Conservation (phyloP, 2,888 invertebrate genomes). For the Cylindroiulus punctatus region DNA sequence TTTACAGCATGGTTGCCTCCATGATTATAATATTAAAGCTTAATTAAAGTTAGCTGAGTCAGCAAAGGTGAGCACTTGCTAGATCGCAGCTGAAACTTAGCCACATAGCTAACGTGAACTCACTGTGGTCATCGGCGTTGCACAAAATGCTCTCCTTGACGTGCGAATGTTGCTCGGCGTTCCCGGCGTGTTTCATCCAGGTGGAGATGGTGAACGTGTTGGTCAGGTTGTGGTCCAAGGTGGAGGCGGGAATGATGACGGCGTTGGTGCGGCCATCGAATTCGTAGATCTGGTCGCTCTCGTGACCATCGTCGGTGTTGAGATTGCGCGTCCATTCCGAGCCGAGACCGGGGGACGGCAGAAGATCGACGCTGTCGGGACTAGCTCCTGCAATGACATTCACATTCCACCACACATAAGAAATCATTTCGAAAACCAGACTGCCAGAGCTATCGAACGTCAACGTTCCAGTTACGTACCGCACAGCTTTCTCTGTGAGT, state of each 20-base stretch:
- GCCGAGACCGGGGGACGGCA: slow-evolving; percentile 80
- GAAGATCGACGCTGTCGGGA: slow-evolving; percentile 83
- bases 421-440: not conserved
- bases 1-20: too few species aligned
- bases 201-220: slow-evolving; percentile 89
- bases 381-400: slow-evolving; percentile 73
- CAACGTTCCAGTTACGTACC: slow-evolving; percentile 68
- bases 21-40: too few species aligned
- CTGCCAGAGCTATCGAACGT: not conserved
- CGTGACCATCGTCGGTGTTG: slow-evolving; percentile 83
- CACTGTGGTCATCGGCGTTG: slow-evolving; percentile 96
- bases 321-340: slow-evolving; percentile 83
- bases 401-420: not conserved
- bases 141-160: slow-evolving; percentile 96
- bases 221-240: slow-evolving; percentile 80
- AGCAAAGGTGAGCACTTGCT: too few species aligned
- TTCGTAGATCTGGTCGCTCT: slow-evolving; percentile 83
- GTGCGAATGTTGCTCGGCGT: slow-evolving; percentile 82
- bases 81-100: too few species aligned
- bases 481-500: slow-evolving; percentile 85
- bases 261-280: slow-evolving; percentile 93
- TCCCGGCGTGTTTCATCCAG: slow-evolving; percentile 88
- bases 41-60: too few species aligned
- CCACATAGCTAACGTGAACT: slow-evolving; percentile 64
- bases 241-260: slow-evolving; percentile 80